phyloP scores from a whole-genome alignment of 2,113 vertebrate genomes.

The Cygnus buccinator region DNA sequence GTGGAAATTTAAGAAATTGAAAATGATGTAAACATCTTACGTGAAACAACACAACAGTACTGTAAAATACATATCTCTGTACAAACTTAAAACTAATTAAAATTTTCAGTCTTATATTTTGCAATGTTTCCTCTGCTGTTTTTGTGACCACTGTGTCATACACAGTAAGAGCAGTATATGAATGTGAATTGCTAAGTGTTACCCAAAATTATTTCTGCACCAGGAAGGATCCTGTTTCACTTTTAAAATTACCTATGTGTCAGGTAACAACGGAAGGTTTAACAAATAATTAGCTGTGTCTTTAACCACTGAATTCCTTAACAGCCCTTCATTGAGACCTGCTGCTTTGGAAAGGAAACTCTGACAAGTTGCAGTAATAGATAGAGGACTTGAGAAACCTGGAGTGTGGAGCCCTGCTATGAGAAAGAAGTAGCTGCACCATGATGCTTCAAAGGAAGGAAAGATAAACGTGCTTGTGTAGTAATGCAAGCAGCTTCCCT shows the following conservation, averaged over 20 bases:
- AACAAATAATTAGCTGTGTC: neutral
- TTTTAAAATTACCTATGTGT: neutral
- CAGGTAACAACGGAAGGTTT: neutral
- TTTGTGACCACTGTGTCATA: neutral
- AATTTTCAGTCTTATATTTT: neutral
- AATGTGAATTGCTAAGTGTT: accelerated
- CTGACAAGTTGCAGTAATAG: accelerated
- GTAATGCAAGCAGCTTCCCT: neutral
- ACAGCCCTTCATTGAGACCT: neutral
- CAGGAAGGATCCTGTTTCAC: neutral
- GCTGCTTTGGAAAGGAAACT: neutral
- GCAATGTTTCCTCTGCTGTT: neutral
- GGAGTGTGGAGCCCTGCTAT: neutral
- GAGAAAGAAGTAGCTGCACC: neutral
- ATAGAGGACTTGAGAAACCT: neutral
- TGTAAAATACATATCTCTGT: neutral
- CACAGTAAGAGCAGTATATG: neutral
- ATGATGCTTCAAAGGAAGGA: neutral
- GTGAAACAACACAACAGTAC: neutral
- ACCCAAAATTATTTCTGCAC: neutral
- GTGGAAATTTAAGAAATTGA: neutral
- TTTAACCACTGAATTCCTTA: neutral
- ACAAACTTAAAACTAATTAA: conserved; percentile 16
- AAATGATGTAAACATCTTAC: neutral
- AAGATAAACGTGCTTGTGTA: neutral